Base-by-base conservation (phyloP, 2,113 vertebrate species). In the Lota lota region DNA sequence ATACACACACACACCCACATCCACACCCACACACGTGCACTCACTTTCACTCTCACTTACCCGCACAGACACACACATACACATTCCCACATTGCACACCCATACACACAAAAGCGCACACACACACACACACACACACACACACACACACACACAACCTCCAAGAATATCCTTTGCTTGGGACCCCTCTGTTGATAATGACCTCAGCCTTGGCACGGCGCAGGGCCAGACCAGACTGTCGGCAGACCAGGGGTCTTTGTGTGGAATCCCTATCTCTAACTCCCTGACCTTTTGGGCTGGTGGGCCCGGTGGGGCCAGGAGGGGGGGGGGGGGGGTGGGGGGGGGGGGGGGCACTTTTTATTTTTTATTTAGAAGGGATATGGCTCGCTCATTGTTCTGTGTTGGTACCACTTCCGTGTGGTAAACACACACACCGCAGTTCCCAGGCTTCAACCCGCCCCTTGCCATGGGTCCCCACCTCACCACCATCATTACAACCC, bases 341-440 rank as follows among this genome's bases (percentile, higher is more conserved):
- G 56, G 18, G 19, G 54, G 56, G n/a, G 57, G 57, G 57, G 2
- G 57, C n/a, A 11, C 14, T 24, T 83, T 81, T 82, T 62, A 82
- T 73, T 73, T 84, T 81, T 80, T 90, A 85, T 90, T 90, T 90
- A 82, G 82, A 84, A 83, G 88, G 80, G 81, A 84, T 90, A 90
- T 79, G 87, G 90, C 92, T 91, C 83, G 84, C 83, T 94, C 93
- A 94, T 93, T 93, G 92, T 94, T 96, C 93, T 92, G 90, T 89
- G 86, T 87, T 90, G 85, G 88, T 87, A 90, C 89, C 85, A 87
- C 92, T 94, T 93, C 90, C 89, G 90, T 90, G 92, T 66, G 83
- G 92, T 95, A 96, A 97, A 95, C 94, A 95, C 91, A 83, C 85
- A 58, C 57, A 22, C 59, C 83, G 88, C 88, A 66, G 89, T 96